Conservation (phyloP, 2,113 vertebrate genomes). For the Anhinga rufa region DNA sequence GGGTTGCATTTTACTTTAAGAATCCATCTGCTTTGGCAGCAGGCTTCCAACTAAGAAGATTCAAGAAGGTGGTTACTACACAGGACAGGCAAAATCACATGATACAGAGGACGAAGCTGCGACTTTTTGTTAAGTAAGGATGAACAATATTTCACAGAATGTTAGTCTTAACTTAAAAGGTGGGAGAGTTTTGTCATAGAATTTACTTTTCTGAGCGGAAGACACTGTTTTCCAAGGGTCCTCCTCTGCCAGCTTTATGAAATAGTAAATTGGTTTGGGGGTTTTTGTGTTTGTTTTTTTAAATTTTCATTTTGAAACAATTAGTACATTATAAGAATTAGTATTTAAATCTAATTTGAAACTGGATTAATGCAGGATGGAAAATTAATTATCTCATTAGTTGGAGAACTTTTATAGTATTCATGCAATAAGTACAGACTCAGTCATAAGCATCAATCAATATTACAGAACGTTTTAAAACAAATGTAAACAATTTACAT, state of each 20-base stretch:
- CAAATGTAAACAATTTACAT: conserved; percentile 16
- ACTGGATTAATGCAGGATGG: background rate
- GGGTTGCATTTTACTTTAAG: background rate
- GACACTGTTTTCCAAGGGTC: background rate
- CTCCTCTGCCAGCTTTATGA: background rate
- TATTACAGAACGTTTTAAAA: conserved; percentile 1
- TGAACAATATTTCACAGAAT: background rate
- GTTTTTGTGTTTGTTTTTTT: background rate
- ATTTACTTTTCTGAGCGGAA: background rate
- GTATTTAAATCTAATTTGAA: conserved; percentile 21
- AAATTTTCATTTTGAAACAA: background rate
- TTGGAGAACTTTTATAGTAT: background rate
- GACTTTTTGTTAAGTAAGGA: background rate
- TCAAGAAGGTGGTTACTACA: background rate
- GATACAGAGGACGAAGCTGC: background rate
- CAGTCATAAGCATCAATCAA: conserved; percentile 10
- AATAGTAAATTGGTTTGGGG: background rate
- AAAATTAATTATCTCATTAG: conserved; percentile 39
- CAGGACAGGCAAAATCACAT: background rate
- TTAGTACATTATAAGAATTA: background rate
- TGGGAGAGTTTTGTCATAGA: background rate
- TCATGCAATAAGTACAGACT: background rate
- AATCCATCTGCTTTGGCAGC: background rate
- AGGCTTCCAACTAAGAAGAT: background rate
- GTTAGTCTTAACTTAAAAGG: background rate